Base-by-base conservation (phyloP, 2,888 invertebrate genomes). In the Spodoptera littoralis region DNA sequence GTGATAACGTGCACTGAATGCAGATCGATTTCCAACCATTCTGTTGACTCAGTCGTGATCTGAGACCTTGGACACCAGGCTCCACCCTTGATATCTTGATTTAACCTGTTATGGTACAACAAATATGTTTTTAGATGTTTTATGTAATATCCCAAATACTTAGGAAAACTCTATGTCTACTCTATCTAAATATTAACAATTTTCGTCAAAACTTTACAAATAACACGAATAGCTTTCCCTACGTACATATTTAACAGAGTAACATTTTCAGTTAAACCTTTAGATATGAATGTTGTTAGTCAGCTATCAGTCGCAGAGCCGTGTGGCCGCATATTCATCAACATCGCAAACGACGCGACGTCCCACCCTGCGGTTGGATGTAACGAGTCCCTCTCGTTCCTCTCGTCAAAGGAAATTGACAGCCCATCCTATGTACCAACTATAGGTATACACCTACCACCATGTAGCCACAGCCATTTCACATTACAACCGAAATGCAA, bases 1-100 rank as follows among this genome's bases (percentile, higher is more conserved):
- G 98, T 98, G 85, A 99, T 96, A 86, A 98, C 96, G 91, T 97
- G 97, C 50, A 98, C 96, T 22, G 95, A 94, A 83, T 96, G 96
- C 74, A 99, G 95, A 88, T 98, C 97, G 73, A 98, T 96, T 95
- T 98, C 96, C 68, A 97, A 91, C 97, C 97, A 97, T 89, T 97
- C 97, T 65, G 95, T 95, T 3, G 96, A 95, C 80, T 97, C 97
- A n/a, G 96, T 96, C 27, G 97, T 97, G 83, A 98, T 97, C 88
- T 97, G 96, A 55, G 96, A 95, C 90, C 96, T 96, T 11, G 99
- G 98, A 92, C 99, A 99, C 99, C 98, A 99, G 0, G 98, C 98
- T 50, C 98, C 98, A 12, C 98, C 98, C 84, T 96, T 96, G 75
- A 96, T 95, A 86, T 98, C 98, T 80, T 96, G 96, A 76, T 97